These are phyloP conservation scores for Psittacara wagleri DNA, from an alignment of 2,113 vertebrate genomes.

Conservation along the genomic window DNA sequence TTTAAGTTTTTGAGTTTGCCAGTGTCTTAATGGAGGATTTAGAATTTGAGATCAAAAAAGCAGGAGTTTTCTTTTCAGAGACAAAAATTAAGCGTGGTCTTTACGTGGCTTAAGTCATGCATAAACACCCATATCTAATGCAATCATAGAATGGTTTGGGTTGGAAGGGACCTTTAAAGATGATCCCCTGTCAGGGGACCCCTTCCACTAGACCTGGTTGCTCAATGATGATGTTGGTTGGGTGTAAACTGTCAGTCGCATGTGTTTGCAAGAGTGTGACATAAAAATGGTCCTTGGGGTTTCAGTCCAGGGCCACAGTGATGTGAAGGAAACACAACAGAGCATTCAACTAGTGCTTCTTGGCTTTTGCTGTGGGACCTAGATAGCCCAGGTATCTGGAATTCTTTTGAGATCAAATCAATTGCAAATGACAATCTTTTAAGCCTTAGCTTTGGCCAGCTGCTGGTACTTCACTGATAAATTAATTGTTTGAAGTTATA, in stretches of 20 bases:
- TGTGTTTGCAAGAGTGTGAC: background rate
- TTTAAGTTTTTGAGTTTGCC: background rate
- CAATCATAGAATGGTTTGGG: background rate
- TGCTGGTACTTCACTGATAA: background rate
- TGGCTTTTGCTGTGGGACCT: background rate
- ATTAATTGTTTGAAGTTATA: background rate
- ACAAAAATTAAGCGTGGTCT: rapidly evolving
- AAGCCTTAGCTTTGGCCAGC: background rate
- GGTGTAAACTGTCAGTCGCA: background rate
- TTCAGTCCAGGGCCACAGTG: background rate
- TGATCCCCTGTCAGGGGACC: background rate
- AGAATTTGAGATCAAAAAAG: background rate
- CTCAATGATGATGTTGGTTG: rapidly evolving
- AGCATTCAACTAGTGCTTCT: background rate
- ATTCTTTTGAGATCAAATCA: background rate
- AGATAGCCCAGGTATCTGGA: background rate
- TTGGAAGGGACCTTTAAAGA: background rate
- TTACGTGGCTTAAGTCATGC: background rate
- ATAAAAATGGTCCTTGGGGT: background rate
- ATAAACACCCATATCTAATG: background rate
- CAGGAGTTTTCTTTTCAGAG: background rate
- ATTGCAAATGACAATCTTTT: background rate
- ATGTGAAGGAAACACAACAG: background rate
- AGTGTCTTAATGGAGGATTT: background rate
- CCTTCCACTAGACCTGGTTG: background rate